Evolutionary conservation across 1,140 invertebrate genomes (phyloP).

Genomic region (Drosophila trapezifrons): DNA sequence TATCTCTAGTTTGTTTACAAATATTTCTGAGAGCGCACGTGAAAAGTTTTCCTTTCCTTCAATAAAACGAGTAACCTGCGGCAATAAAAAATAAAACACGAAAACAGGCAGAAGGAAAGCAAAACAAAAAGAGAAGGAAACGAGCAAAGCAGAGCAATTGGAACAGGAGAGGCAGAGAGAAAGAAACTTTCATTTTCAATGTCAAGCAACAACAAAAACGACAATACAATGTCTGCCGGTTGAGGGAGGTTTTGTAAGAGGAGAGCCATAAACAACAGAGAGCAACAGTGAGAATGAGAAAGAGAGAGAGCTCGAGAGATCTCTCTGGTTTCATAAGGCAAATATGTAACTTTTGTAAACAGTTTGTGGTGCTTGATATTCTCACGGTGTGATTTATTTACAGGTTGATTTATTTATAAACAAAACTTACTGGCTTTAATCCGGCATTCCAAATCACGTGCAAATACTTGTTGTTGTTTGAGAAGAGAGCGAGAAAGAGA

Average conservation of each 20-base stretch:
- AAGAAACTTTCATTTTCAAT: constrained; percentile 73
- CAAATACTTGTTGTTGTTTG: constrained; percentile 15
- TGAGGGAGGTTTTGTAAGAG: constrained; percentile 18
- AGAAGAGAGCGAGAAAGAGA: constrained; percentile 7
- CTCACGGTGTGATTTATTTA: too few species aligned
- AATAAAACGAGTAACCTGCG: constrained; percentile 18
- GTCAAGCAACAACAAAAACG: constrained; percentile 52
- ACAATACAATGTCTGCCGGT: constrained; percentile 16
- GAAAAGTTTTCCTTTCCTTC: constrained; percentile 7
- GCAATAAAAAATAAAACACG: constrained; percentile 18
- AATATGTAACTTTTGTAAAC: not conserved
- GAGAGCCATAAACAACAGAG: constrained; percentile 41
- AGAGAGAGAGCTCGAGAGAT: not conserved
- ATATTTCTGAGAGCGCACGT: not conserved
- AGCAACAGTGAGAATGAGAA: constrained; percentile 4
- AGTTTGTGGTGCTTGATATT: too few species aligned
- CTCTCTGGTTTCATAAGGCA: not conserved
- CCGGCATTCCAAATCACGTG: constrained; percentile 25
- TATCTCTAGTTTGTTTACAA: not conserved
- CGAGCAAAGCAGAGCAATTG: constrained; percentile 20
- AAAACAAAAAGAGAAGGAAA: constrained; percentile 24
- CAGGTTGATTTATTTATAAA: constrained; percentile 7
- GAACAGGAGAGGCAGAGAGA: constrained; percentile 33
- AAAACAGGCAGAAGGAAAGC: constrained; percentile 7
- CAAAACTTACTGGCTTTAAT: not conserved